These are phyloP conservation scores for Acromyrmex heyeri DNA, from an alignment of 1,140 invertebrate species.

Conservation along the genomic window DNA sequence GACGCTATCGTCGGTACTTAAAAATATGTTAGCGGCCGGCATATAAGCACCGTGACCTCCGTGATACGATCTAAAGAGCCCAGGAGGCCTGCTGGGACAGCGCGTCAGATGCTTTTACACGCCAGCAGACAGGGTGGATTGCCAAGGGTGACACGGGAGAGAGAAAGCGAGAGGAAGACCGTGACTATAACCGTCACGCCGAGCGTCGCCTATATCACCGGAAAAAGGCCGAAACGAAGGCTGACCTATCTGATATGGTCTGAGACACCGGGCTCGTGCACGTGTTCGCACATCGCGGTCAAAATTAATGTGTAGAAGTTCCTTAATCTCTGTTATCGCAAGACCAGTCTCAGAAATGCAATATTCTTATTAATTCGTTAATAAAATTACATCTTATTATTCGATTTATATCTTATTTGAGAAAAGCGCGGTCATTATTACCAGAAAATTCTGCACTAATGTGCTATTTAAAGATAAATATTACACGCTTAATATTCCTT, in stretches of 20 bases:
- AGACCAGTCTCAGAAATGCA: not conserved
- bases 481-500: not conserved
- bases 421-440: not conserved
- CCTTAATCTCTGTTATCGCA: not conserved
- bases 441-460: not conserved
- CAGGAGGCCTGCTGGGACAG: slow-evolving; percentile 61
- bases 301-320: not conserved
- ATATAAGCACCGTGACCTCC: slow-evolving; percentile 86
- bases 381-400: not conserved
- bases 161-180: slow-evolving; percentile 72
- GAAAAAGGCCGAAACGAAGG: slow-evolving; percentile 73
- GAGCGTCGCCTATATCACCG: slow-evolving; percentile 43
- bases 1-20: slow-evolving; percentile 82
- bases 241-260: slow-evolving; percentile 46
- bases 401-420: not conserved
- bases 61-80: slow-evolving; percentile 84
- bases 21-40: slow-evolving; percentile 85
- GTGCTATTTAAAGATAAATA: not conserved
- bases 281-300: slow-evolving; percentile 41
- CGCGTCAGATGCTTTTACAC: slow-evolving; percentile 82
- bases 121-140: slow-evolving; percentile 57
- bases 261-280: slow-evolving; percentile 48
- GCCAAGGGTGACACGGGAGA: slow-evolving; percentile 68
- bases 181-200: slow-evolving; percentile 82
- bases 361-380: not conserved